Evolutionary conservation across 2,888 invertebrate genomes (phyloP).

Genomic region (Zygaena filipendulae): DNA sequence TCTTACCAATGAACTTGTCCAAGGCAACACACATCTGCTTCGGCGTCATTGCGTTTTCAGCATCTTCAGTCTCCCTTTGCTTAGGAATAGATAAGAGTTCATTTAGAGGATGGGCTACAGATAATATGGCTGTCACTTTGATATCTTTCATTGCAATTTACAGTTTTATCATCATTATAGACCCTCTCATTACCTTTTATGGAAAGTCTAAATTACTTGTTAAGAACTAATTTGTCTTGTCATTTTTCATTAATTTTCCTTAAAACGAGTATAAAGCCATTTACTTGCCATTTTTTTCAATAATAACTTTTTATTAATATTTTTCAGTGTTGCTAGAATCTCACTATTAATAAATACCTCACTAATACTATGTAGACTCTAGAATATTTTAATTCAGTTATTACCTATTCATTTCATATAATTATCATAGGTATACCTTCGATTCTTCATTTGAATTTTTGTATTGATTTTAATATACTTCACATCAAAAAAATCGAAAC

Average conservation of each 20-base stretch:
- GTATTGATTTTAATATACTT: too few relatives aligned
- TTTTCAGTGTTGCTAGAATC: too few relatives aligned
- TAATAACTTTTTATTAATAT: slow-evolving; percentile 1
- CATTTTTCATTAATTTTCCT: not conserved
- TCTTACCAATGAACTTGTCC: slow-evolving; percentile 20
- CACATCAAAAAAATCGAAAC: too few relatives aligned
- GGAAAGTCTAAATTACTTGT: slow-evolving; percentile 17
- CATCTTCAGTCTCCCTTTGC: slow-evolving; percentile 27
- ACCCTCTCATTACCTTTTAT: slow-evolving; percentile 28
- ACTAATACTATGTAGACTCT: too few relatives aligned
- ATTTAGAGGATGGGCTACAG: slow-evolving; percentile 26
- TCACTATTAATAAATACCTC: too few relatives aligned
- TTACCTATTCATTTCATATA: too few relatives aligned
- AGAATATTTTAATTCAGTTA: too few relatives aligned
- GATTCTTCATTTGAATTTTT: too few relatives aligned
- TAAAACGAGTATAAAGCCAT: slow-evolving; percentile 1
- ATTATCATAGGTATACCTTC: too few relatives aligned
- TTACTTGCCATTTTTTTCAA: not conserved
- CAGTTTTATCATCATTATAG: slow-evolving; percentile 28
- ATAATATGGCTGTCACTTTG: slow-evolving; percentile 21
- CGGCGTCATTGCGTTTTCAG: slow-evolving; percentile 25
- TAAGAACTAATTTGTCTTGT: slow-evolving; percentile 7
- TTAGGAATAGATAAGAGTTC: slow-evolving; percentile 33
- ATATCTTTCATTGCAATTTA: slow-evolving; percentile 27
- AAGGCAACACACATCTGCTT: slow-evolving; percentile 26